phyloP scores from a whole-genome alignment of 2,113 vertebrate species.

The Ginglymostoma cirratum region DNA sequence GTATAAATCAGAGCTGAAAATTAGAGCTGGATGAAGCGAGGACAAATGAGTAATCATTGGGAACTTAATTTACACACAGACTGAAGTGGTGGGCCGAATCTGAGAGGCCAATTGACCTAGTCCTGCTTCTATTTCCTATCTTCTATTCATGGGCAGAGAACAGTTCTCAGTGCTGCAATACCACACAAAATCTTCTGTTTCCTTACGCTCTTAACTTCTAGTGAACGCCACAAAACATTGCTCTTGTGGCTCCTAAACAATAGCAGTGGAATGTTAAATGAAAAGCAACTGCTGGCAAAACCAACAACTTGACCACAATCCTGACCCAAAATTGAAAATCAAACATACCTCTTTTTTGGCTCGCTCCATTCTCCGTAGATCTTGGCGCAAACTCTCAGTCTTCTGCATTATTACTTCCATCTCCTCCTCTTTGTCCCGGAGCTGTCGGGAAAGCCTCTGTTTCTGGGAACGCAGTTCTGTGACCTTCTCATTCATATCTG shows the following conservation, averaged over 20 bases:
- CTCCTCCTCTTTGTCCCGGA: slow-evolving; percentile 97
- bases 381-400: slow-evolving; percentile 81
- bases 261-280: background rate
- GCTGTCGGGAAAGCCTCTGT: slow-evolving; percentile 85
- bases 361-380: slow-evolving; percentile 90
- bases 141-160: no score
- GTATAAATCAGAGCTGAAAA: no score
- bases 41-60: no score
- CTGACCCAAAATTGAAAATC: background rate
- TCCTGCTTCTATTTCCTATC: no score
- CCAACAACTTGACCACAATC: background rate
- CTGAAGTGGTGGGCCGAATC: no score
- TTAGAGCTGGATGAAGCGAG: no score
- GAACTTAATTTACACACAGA: no score
- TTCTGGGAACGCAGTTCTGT: slow-evolving; percentile 88
- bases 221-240: background rate
- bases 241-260: background rate
- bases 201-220: background rate
- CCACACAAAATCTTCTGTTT: background rate
- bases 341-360: slow-evolving; percentile 89
- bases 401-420: slow-evolving; percentile 84
- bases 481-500: slow-evolving; percentile 88
- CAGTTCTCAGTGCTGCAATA: no score
- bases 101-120: no score
- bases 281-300: background rate